Base-by-base conservation (phyloP, 2,797 vertebrate species). In the Semaprochilodus insignis region DNA sequence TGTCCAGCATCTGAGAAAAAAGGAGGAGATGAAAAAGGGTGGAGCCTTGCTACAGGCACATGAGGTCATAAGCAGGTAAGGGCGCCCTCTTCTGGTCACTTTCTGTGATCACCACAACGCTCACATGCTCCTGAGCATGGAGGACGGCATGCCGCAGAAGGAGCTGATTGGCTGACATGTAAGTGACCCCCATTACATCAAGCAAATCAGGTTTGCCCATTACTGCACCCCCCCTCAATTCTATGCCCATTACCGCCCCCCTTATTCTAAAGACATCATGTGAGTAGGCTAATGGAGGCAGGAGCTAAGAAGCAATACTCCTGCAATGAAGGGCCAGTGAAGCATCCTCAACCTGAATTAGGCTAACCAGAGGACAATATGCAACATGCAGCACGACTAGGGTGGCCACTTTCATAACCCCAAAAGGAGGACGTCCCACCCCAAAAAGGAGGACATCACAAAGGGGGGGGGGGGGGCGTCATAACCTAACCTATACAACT, bases 111-210 rank as follows among this genome's bases (percentile, higher is more conserved):
- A 34, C 16, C 69, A 87, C 51, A 63, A 27, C 25, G 78, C 74
- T 31, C 84, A 88, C 82, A 82, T 6, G 84, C 70, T 57, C 83
- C 88, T 84, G 87, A 86, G 90, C 89, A 89, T 91, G 89, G 83
- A 74, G 80, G 74, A 60, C 52, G 21, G 8, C 16, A 36, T 36
- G 17, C 21, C 57, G 71, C 71, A 74, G 17, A 13, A n/a, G 4
- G 27, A n/a, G 21, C 57, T 71, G 74, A 84, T 73, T 84, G 78
- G 60, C 23, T 73, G 15, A 81, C 21, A 60, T 11, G 11, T 77
- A 23, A 52, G 27, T 60, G 78, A 63, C 31, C 40, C 21, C 44
- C 54, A 67, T 31, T 36, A 13, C 25, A 78, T 40, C 5, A 52
- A 57, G 31, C 52, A 72, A 34, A 77, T 75, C 19, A 23, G 4